Conservation (phyloP, 2,797 vertebrate genomes). For the Hippopotamyrus pictus region DNA sequence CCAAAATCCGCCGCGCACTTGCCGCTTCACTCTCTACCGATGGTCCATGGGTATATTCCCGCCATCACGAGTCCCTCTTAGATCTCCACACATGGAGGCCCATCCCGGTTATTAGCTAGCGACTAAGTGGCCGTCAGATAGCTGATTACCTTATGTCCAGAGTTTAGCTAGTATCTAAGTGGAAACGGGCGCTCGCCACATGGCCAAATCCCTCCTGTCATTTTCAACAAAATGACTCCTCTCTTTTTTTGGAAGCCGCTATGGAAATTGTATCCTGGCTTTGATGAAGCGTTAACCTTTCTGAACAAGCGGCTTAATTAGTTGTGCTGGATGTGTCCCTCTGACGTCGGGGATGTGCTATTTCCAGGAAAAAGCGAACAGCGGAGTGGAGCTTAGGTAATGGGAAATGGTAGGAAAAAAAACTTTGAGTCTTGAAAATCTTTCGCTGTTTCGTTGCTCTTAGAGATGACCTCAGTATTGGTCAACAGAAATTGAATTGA, state of each 20-base stretch:
- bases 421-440: background rate
- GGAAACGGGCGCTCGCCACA: background rate
- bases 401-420: background rate
- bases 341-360: background rate
- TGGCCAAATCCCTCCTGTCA: background rate
- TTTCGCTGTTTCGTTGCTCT: background rate
- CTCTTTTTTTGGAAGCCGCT: background rate
- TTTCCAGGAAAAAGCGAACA: background rate
- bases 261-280: background rate
- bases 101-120: background rate
- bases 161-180: background rate
- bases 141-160: background rate
- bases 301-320: background rate
- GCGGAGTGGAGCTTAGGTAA: background rate
- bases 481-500: constrained; percentile 9
- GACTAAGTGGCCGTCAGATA: background rate
- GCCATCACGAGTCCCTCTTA: background rate
- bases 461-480: background rate
- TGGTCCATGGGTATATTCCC: too few relatives aligned
- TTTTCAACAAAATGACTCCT: background rate
- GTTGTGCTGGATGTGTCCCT: background rate
- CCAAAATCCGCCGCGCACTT: background rate
- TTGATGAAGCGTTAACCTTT: background rate
- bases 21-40: background rate
- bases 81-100: background rate